Evolutionary conservation across 2,797 vertebrate species (phyloP), one percentile per base, ranked within the genome.

Genomic region (Pangasius larnaudii): DNA sequence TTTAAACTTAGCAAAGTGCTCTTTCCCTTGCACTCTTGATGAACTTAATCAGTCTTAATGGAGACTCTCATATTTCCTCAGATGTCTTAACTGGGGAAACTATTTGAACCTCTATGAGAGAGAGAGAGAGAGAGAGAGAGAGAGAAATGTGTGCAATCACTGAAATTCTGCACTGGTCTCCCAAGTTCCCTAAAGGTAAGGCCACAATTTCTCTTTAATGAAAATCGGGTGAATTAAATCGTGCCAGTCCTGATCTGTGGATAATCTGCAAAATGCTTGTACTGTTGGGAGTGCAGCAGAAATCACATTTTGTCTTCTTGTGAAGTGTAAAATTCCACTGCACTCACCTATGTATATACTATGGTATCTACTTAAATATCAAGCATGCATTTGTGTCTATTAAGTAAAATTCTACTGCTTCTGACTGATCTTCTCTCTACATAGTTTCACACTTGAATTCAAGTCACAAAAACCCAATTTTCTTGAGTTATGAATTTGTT

Each of bases 1-100:
- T 88, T 88, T 51, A 87, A 82, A 74, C 81, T 89, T 85, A 46
- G 53, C 63, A 88, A 81, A 87, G 86, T 87, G 65, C 77, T 67
- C 69, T 88, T 89, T 39, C n/a, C 79, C 75, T 75, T 83, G 74
- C 61, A 89, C 77, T 10, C 69, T 80, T 87, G 67, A 88, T 89
- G 85, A 91, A 80, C 77, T 72, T 87, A 87, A 88, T 86, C 87
- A 78, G 63, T 88, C 83, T 88, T 61, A 78, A 27, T 18, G 4
- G 63, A 69, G 81, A 51, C 61, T 63, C 36, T 84, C 61, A 42
- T 51, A 84, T 84, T 51, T 67, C 46, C n/a, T 51, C 72, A 75
- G 71, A 30, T 89, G 88, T 77, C 79, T 65, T 89, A 82, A 75
- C 39, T 83, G 84, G 75, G 67, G 69, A 80, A 79, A 85, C 27